Percentiles rank a stretch among this genome's conserved stretches.
Conservation (phyloP, 1,140 invertebrate species). For the Drosophila mayri region DNA sequence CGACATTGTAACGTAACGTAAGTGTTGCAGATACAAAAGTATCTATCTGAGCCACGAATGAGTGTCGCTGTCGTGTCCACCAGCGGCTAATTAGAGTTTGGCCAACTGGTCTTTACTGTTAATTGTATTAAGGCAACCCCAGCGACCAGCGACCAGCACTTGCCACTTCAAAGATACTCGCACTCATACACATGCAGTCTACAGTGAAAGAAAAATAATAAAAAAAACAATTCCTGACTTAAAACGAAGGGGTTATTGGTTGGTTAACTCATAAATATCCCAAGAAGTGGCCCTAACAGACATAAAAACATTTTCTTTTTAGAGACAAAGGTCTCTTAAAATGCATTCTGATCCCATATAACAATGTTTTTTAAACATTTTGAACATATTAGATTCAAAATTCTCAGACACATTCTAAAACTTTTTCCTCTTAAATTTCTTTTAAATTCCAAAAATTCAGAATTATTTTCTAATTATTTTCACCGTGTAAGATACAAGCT, state of each 20-base stretch:
- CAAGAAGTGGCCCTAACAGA: not conserved
- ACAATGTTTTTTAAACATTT: no score
- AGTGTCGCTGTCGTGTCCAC: slow-evolving; percentile 17
- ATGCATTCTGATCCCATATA: not conserved
- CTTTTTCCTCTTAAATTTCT: not conserved
- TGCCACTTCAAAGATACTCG: slow-evolving; percentile 54
- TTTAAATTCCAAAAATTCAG: no score
- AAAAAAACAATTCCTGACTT: no score
- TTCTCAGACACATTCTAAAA: not conserved
- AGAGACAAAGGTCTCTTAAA: not conserved
- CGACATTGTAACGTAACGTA: slow-evolving; percentile 65
- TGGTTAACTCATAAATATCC: slow-evolving; percentile 9
- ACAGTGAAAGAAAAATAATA: not conserved
- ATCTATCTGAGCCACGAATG: slow-evolving; percentile 27
- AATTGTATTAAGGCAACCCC: slow-evolving; percentile 70
- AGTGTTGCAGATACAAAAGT: slow-evolving; percentile 44
- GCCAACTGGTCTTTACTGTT: slow-evolving; percentile 81
- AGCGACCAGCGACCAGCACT: slow-evolving; percentile 53
- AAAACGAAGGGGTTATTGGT: not conserved
- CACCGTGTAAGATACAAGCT: slow-evolving; percentile 20
- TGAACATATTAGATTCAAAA: no score
- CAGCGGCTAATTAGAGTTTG: slow-evolving; percentile 64
- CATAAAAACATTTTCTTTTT: not conserved
- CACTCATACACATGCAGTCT: not conserved
- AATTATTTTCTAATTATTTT: not conserved